phyloP scores from a whole-genome alignment of 1,140 invertebrate species.

The Trissolcus basalis region DNA sequence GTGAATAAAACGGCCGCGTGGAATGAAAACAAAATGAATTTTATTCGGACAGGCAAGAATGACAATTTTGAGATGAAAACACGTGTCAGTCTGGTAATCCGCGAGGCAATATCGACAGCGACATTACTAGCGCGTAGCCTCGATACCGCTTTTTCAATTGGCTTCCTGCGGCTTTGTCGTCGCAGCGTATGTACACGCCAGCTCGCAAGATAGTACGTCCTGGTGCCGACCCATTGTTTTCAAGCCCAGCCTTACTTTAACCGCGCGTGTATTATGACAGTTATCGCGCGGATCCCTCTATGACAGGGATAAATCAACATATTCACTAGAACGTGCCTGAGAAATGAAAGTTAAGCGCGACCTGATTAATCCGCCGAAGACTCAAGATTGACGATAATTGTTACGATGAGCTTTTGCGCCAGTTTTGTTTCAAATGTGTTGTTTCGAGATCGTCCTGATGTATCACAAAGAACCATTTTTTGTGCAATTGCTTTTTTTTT shows the following conservation, averaged over 20 bases:
- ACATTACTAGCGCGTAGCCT: slow-evolving; percentile 52
- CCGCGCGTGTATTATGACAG: slow-evolving; percentile 58
- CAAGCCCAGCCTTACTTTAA: slow-evolving; percentile 54
- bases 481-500: too few species aligned
- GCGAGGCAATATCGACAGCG: slow-evolving; percentile 50
- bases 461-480: too few species aligned
- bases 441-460: too few species aligned
- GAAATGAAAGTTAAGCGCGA: too few species aligned
- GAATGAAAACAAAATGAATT: slow-evolving; percentile 51
- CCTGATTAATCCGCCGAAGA: too few species aligned
- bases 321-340: too few species aligned
- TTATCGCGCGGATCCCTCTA: slow-evolving; percentile 55
- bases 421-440: too few species aligned
- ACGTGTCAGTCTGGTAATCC: slow-evolving; percentile 52
- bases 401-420: too few species aligned
- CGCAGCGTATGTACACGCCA: slow-evolving; percentile 40
- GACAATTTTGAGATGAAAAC: slow-evolving; percentile 52
- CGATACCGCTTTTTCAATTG: slow-evolving; percentile 62
- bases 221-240: slow-evolving; percentile 53
- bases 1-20: slow-evolving; percentile 30
- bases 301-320: too few species aligned
- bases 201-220: slow-evolving; percentile 55
- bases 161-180: slow-evolving; percentile 60
- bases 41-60: slow-evolving; percentile 52
- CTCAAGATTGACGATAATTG: too few species aligned